Base-by-base conservation (phyloP, 2,888 invertebrate genomes). In the Melinopterus prodromus region DNA sequence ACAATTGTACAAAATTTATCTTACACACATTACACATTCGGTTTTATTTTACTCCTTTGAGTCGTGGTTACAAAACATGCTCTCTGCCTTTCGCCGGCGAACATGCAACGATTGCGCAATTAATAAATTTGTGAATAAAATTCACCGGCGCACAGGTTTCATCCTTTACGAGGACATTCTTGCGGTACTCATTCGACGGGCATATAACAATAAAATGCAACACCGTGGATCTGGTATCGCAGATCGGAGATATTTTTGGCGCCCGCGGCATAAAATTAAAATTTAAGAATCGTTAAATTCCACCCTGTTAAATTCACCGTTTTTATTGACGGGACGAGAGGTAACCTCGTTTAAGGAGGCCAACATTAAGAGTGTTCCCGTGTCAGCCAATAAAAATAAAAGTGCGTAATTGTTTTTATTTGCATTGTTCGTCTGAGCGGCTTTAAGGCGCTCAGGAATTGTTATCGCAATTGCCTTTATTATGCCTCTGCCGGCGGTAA, bases 221-320 rank as follows among this genome's bases (percentile, higher is more conserved):
- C 26, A 26, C 71, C 71, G 71, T 35, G 71, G 71, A 74, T 74
- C 74, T 16, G 35, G n/a, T 37, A 37, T 35, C 35, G 74, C 15
- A 71, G 74, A 79, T 53, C 53, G 53, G 53, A 53, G 53, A 53
- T 53, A 53, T 53, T 53, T 4, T 53, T 53, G 53, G 53, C 53
- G 53, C 53, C 53, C 53, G 53, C 53, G 74, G 80, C 83, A 84
- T 84, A 84, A 85, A 84, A 84, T 81, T 82, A 83, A 84, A 84
- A 85, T 85, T 85, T 84, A 84, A 82, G 84, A 83, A 84, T 83
- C 84, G 83, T 85, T 83, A 84, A 85, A 82, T 81, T 81, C 53
- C 53, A 53, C 53, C 83, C 82, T 83, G 83, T 82, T 83, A 84
- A 85, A 83, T 83, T 83, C 80, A 81, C 81, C 81, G 82, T 83